Base-by-base conservation (phyloP, 2,113 vertebrate species). In the Ramphastos sulfuratus region DNA sequence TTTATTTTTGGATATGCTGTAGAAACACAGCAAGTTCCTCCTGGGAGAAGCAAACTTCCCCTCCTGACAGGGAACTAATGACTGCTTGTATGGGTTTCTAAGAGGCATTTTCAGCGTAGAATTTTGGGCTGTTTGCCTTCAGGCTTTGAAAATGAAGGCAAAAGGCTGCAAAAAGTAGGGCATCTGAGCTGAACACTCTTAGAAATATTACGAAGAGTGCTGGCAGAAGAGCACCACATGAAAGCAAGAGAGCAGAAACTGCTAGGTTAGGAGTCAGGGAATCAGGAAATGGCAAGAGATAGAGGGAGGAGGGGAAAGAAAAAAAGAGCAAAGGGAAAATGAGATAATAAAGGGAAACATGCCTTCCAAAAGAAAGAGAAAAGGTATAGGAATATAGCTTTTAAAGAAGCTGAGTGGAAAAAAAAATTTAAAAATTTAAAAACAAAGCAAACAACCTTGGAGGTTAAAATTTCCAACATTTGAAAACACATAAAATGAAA, bases 1-100 rank as follows among this genome's bases (percentile, higher is more conserved):
- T 1, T 35, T 52, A 52, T 71, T 33, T 46, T 1, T 23, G 5
- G 15, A 3, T 64, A 8, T 44, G 27, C 28, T 87, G 64, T 77
- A 80, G 78, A 89, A 92, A 71, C 23, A 56, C 33, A 67, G 42
- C 56, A 74, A 89, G 82, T 96, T 96, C 94, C 87, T 91, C 72
- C 48, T 91, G 9, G 20, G 10, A 54, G 19, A 58, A 9, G 56
- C 35, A 71, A 83, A 86, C 78, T 94, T 96, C 94, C 91, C 18
- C 4, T 91, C 55, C 21, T 6, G 21, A 91, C 30, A 46, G 35
- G 82, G 95, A 96, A 95, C 76, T 87, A 74, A 12, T 39, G 69
- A 92, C 69, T 24, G 23, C 33, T 81, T 35, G 10, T 50, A 46
- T 0, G 3, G 24, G 54, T 73, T 90, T 85, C 64, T 92, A 37